These are phyloP conservation scores for Brassicogethes aeneus DNA, from an alignment of 2,888 invertebrate species.

Conservation along the genomic window DNA sequence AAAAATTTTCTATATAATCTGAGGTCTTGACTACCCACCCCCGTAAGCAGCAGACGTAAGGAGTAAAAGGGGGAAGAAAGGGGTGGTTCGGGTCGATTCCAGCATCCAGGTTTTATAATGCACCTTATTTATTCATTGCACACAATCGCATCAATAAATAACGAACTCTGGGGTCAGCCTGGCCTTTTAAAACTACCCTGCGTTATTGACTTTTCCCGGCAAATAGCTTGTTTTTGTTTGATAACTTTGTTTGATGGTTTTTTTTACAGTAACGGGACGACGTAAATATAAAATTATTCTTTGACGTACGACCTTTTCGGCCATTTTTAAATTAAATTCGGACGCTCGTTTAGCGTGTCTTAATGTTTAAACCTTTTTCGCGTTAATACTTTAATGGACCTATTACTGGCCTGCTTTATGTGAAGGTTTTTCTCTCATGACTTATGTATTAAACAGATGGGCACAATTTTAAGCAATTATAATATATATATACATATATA, in stretches of 20 bases:
- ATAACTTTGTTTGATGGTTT: conserved; percentile 42
- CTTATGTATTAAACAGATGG: too few species aligned
- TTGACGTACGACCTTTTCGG: conserved; percentile 11
- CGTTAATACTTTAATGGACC: too few species aligned
- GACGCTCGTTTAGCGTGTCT: too few species aligned
- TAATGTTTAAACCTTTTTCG: too few species aligned
- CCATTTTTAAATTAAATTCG: conserved; percentile 12
- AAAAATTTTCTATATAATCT: neutral
- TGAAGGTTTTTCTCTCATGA: too few species aligned
- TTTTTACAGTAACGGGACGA: conserved; percentile 35
- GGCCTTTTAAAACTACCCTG: conserved; percentile 39
- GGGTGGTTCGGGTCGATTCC: too few species aligned
- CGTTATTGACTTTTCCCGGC: conserved; percentile 40
- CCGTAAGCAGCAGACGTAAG: neutral
- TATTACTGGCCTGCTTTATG: too few species aligned
- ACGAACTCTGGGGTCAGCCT: conserved; percentile 39
- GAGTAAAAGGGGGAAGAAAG: neutral
- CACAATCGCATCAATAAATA: conserved; percentile 43
- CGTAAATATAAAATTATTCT: conserved; percentile 39
- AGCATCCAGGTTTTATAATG: conserved; percentile 35
- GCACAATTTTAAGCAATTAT: too few species aligned
- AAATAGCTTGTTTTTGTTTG: conserved; percentile 42
- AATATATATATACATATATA: too few species aligned
- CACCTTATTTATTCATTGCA: conserved; percentile 43
- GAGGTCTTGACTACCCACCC: neutral